Percentiles rank a stretch among this genome's conserved stretches.
These are phyloP conservation scores for Lathronympha strigana DNA, from an alignment of 2,888 invertebrate genomes.

Conservation along the genomic window DNA sequence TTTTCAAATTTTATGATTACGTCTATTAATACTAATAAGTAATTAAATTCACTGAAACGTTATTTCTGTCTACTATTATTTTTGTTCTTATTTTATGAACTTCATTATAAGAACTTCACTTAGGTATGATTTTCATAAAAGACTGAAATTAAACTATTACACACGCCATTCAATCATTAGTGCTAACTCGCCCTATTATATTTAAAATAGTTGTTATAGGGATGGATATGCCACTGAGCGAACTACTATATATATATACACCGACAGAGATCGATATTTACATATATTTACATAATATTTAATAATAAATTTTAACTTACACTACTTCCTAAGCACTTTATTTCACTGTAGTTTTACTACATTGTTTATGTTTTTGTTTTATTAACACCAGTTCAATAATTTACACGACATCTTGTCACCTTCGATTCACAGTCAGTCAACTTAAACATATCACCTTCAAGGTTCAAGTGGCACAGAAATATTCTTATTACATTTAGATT, in stretches of 20 bases:
- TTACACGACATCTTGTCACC: conserved; percentile 1
- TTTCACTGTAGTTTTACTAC: conserved; percentile 19
- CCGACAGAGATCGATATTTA: conserved; percentile 50
- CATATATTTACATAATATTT: conserved; percentile 44
- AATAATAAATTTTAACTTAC: conserved; percentile 38
- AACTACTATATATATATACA: conserved; percentile 61
- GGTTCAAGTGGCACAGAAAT: conserved; percentile 38
- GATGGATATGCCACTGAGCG: conserved; percentile 80
- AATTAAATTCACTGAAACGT: conserved; percentile 47
- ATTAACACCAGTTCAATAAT: background rate
- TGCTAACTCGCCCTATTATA: conserved; percentile 52
- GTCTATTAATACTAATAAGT: conserved; percentile 44
- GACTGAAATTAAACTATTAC: conserved; percentile 45
- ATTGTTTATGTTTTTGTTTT: background rate
- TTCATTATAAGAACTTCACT: conserved; percentile 32
- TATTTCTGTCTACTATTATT: conserved; percentile 50
- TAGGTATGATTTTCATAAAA: conserved; percentile 48
- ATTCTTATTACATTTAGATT: conserved; percentile 49
- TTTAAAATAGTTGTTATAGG: conserved; percentile 64
- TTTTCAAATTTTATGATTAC: conserved; percentile 50
- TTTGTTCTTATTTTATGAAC: background rate
- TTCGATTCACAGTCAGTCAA: conserved; percentile 1
- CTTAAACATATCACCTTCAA: conserved; percentile 37
- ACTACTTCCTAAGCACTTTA: background rate
- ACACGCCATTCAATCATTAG: conserved; percentile 31